These are phyloP conservation scores for Lota lota DNA, from an alignment of 2,113 vertebrate species.

Conservation along the genomic window DNA sequence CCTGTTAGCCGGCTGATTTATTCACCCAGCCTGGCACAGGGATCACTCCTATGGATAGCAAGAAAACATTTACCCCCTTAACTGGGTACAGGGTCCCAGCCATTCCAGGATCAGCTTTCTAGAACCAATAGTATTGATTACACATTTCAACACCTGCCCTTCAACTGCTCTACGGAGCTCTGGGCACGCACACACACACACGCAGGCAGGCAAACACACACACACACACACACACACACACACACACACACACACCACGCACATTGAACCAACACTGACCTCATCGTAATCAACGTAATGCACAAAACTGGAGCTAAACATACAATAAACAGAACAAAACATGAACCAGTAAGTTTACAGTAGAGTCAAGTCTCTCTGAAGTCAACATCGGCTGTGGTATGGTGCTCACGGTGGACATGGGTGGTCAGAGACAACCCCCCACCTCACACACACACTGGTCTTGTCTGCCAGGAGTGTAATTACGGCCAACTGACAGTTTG, in stretches of 20 bases:
- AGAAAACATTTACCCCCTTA: constrained; percentile 75
- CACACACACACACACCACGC: constrained; percentile 3
- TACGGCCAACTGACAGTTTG: constrained; percentile 72
- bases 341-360: too few relatives aligned
- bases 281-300: too few relatives aligned
- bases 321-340: too few relatives aligned
- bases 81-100: constrained; percentile 58
- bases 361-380: background rate
- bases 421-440: background rate
- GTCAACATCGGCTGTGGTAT: background rate
- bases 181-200: constrained; percentile 22
- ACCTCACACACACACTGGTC: constrained; percentile 13
- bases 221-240: background rate
- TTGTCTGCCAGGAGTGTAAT: constrained; percentile 50
- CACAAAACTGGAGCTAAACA: too few relatives aligned
- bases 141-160: constrained; percentile 68
- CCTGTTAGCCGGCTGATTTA: constrained; percentile 72
- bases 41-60: constrained; percentile 58
- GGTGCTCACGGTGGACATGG: background rate
- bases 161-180: constrained; percentile 3
- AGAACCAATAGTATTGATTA: constrained; percentile 59
- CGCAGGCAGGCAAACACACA: background rate
- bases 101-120: constrained; percentile 56
- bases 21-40: constrained; percentile 53
- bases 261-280: background rate